Base-by-base conservation (phyloP, 2,797 vertebrate species). In the Enteromius radiatus region DNA sequence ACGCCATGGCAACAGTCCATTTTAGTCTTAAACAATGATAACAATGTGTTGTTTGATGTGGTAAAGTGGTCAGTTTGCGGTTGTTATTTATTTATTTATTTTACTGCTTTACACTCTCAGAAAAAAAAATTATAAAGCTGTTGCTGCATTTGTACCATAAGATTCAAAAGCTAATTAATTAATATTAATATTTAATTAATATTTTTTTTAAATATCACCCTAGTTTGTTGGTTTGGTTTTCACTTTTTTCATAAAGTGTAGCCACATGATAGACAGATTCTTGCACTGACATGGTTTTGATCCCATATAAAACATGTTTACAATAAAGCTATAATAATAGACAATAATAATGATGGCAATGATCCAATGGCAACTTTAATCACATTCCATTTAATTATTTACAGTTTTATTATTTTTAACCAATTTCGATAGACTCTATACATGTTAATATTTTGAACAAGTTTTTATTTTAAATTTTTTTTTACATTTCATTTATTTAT, bases 1-100 rank as follows among this genome's bases (percentile, higher is more conserved):
- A 88, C 94, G 91, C 94, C 91, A 95, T 95, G 93, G 94, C 92
- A 96, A 96, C 95, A 85, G 91, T 92, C 91, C 87, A 91, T 90
- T 93, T 94, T 88, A 88, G 88, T 87, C 90, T 90, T 77, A 49
- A 77, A 47, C 26, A 59, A 33, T 88, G 91, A 91, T 84, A 89
- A 86, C 78, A 85, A 63, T 52, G 56, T 74, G 71, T 6, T 23
- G 23, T 76, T 84, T 33, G 23, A 65, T 47, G 36, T 15, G 17
- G 9, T 59, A 43, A 78, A 49, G 75, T 76, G 36, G 76, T 71
- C 67, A 64, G 7, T 70, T 17, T 71, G 38, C 9, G 12, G 10
- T 36, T 81, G 38, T 61, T 63, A n/a, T 65, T 31, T 47, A 9
- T 38, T 38, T 9, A 0, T 61, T 4, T 61, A 49, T 56, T 15